phyloP scores from a whole-genome alignment of 2,888 invertebrate species.

The Stenolophus ochropezus region DNA sequence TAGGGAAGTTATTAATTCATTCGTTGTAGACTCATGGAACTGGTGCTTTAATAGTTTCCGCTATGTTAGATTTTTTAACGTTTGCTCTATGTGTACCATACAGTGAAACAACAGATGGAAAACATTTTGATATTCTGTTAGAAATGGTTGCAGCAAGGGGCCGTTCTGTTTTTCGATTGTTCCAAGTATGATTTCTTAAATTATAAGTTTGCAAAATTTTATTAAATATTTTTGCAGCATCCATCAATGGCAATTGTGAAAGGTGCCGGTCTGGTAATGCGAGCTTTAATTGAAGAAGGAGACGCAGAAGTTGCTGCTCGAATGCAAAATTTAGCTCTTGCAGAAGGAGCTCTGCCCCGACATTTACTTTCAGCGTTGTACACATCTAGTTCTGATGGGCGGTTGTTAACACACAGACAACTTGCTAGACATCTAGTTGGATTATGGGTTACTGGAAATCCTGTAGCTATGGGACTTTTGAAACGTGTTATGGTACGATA shows the following conservation, averaged over 20 bases:
- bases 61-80: constrained; percentile 98
- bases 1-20: constrained; percentile 46
- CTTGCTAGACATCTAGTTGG: constrained; percentile 95
- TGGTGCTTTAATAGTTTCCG: constrained; percentile 96
- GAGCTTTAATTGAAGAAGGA: constrained; percentile 98
- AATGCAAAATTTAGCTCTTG: constrained; percentile 96
- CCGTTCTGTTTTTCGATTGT: constrained; percentile 91
- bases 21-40: constrained; percentile 87
- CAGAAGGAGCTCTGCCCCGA: constrained; percentile 95
- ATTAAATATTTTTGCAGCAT: constrained; percentile 77
- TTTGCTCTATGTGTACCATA: constrained; percentile 99
- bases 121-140: constrained; percentile 93
- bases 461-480: constrained; percentile 90
- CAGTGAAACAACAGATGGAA: constrained; percentile 98
- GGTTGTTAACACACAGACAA: constrained; percentile 90
- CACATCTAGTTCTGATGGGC: constrained; percentile 86
- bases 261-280: constrained; percentile 97
- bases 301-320: constrained; percentile 91
- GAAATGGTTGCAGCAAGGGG: constrained; percentile 96
- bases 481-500: constrained; percentile 87
- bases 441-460: constrained; percentile 96
- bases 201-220: neutral
- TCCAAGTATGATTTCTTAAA: constrained; percentile 69
- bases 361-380: constrained; percentile 94
- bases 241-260: constrained; percentile 98